A percentile compares a stretch with the other conserved stretches of the same genome.
Evolutionary conservation across 1,140 invertebrate genomes (phyloP).

Genomic region (Nilaparvata lugens): DNA sequence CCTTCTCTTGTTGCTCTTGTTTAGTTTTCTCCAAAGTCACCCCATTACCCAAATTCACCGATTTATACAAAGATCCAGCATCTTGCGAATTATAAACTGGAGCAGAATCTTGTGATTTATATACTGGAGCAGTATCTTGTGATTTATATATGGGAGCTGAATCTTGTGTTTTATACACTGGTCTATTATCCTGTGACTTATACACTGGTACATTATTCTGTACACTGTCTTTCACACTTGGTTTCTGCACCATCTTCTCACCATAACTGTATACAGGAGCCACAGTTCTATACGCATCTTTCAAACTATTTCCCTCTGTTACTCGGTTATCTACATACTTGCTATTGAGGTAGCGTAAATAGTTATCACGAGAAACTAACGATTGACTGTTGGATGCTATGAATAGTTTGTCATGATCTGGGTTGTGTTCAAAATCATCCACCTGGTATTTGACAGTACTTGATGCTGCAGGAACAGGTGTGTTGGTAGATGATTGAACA

Average conservation of each 20-base stretch:
- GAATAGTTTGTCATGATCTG: conserved; percentile 26
- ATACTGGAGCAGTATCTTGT: too few relatives aligned
- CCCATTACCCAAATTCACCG: conserved; percentile 19
- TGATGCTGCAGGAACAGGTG: too few relatives aligned
- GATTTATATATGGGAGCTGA: too few relatives aligned
- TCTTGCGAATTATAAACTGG: too few relatives aligned
- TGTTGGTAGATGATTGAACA: too few relatives aligned
- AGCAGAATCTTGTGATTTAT: too few relatives aligned
- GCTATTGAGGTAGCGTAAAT: conserved; percentile 24
- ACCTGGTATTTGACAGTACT: too few relatives aligned
- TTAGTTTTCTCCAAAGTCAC: conserved; percentile 18
- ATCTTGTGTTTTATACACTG: background rate
- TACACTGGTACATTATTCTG: background rate
- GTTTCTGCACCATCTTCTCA: background rate
- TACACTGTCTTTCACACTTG: background rate
- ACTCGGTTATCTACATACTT: background rate
- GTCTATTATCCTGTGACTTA: background rate
- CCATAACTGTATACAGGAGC: background rate
- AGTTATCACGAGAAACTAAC: conserved; percentile 35
- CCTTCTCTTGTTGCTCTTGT: background rate
- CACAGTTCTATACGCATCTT: background rate
- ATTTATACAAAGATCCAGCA: conserved; percentile 2
- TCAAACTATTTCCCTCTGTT: background rate
- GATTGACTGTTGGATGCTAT: conserved; percentile 27
- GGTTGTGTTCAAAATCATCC: background rate